Conservation (phyloP, 2,113 vertebrate species). For the Notechis scutatus region DNA sequence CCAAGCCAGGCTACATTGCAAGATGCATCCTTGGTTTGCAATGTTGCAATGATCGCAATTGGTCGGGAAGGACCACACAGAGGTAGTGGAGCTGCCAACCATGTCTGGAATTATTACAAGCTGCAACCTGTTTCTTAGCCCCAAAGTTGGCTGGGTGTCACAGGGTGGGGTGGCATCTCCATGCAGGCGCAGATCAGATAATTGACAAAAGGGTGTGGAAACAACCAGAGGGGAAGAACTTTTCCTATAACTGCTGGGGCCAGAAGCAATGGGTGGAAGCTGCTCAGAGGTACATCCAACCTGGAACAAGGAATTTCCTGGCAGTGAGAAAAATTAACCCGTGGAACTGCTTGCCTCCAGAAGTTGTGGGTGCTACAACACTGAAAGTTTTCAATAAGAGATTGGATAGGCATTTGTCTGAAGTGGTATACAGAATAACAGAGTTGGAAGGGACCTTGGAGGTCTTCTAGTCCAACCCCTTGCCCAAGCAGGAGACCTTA, state of each 20-base stretch:
- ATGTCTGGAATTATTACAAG: background rate
- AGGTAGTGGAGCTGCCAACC: background rate
- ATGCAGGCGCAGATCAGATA: background rate
- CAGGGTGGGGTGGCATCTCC: background rate
- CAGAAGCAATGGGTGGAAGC: background rate
- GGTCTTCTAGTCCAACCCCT: background rate
- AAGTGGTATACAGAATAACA: background rate
- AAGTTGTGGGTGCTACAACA: background rate
- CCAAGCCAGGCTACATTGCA: accelerated
- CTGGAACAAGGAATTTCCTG: background rate
- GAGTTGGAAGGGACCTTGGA: background rate
- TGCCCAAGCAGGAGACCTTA: background rate
- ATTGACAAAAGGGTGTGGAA: no score
- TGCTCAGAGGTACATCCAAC: background rate
- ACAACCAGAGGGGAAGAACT: no score
- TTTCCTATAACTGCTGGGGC: background rate
- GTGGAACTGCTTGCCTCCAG: background rate
- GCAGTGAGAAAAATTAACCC: background rate
- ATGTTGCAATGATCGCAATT: background rate
- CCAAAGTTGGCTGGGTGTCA: background rate
- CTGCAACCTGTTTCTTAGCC: background rate
- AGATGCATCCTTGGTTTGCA: background rate
- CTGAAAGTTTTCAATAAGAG: background rate
- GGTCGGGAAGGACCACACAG: accelerated
- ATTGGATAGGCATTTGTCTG: background rate